Conservation (phyloP, 2,797 vertebrate genomes). For the Poecilia velifera region DNA sequence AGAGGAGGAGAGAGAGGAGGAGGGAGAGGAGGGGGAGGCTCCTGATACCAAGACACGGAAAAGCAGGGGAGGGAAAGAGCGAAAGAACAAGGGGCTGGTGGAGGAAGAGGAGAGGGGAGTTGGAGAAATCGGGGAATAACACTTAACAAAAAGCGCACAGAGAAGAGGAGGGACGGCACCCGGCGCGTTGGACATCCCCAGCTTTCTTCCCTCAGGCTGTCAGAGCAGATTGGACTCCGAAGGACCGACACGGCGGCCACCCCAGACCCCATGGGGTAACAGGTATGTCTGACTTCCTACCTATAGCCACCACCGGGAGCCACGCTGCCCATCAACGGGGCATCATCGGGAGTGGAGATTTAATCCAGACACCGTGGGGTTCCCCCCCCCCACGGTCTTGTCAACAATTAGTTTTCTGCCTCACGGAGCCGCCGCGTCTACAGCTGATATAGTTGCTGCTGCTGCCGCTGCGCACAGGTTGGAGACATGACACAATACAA, state of each 20-base stretch:
- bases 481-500: constrained; percentile 64
- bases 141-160: constrained; percentile 70
- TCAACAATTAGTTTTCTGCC: constrained; percentile 71
- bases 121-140: constrained; percentile 80
- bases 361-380: constrained; percentile 34
- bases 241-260: constrained; percentile 77
- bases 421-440: constrained; percentile 49
- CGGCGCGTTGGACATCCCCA: constrained; percentile 70
- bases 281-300: constrained; percentile 83
- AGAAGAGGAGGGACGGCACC: constrained; percentile 71
- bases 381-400: constrained; percentile 29
- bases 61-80: constrained; percentile 80
- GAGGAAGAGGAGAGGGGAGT: constrained; percentile 76
- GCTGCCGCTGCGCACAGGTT: constrained; percentile 60
- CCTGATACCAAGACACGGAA: constrained; percentile 84
- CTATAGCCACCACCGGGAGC: neutral
- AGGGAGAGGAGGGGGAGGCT: constrained; percentile 77
- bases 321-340: neutral
- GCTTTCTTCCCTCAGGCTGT: constrained; percentile 72
- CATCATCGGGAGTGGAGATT: constrained; percentile 15
- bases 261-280: constrained; percentile 89
- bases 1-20: constrained; percentile 72
- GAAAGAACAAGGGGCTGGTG: constrained; percentile 77
- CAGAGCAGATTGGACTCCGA: constrained; percentile 76
- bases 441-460: constrained; percentile 38